Conservation (phyloP, 2,888 invertebrate species). For the Prenolepis imparis region DNA sequence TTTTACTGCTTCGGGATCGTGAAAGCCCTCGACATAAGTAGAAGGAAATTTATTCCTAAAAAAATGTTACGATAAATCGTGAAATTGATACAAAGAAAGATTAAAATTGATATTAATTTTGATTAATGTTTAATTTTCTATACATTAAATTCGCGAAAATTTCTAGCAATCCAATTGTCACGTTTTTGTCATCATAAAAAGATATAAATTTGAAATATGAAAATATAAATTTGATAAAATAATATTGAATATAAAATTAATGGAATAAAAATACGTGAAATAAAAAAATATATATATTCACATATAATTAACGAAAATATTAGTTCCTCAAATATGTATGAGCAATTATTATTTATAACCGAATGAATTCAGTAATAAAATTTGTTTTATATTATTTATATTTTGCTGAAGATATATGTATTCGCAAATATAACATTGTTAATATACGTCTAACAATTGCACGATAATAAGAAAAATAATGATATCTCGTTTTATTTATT, state of each 20-base stretch:
- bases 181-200: not conserved
- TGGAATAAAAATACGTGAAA: not conserved
- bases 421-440: not conserved
- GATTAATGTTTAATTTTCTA: not conserved
- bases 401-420: not conserved
- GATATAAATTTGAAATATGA: not conserved
- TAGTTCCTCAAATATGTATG: not conserved
- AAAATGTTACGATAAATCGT: slow-evolving; percentile 6
- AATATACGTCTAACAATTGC: not conserved
- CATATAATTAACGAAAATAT: not conserved
- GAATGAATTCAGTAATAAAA: not conserved
- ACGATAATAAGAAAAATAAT: not conserved
- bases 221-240: not conserved
- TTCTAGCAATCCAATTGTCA: not conserved
- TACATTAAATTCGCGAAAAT: not conserved
- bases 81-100: not conserved
- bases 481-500: not conserved
- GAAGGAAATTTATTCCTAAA: slow-evolving; percentile 85
- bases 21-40: slow-evolving; percentile 90
- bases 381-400: not conserved
- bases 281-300: not conserved
- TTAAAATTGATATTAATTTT: not conserved
- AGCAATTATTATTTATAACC: not conserved
- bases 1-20: slow-evolving; percentile 88
- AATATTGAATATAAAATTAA: not conserved